A percentile compares a stretch with the other conserved stretches of the same genome.
Conservation (phyloP, 1,140 invertebrate species). For the Latrodectus geometricus region DNA sequence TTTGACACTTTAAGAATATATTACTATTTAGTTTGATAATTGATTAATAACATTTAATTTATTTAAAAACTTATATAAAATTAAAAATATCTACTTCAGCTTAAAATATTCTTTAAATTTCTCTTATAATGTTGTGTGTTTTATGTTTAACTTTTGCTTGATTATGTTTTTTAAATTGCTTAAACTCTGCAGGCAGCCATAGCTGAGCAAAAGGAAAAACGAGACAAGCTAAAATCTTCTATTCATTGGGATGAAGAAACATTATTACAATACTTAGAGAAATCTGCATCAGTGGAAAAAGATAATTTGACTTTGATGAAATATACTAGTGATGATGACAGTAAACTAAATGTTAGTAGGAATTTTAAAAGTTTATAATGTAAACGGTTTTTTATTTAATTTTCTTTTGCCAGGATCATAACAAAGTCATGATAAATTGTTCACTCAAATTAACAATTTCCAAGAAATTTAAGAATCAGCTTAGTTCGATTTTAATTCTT, state of each 20-base stretch:
- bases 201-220: constrained; percentile 23
- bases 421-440: too few species aligned
- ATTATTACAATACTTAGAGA: constrained; percentile 33
- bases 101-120: too few species aligned
- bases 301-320: constrained; percentile 43
- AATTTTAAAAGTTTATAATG: not conserved
- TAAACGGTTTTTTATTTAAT: not conserved
- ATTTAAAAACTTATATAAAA: too few species aligned
- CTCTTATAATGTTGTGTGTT: too few species aligned
- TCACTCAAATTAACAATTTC: too few species aligned
- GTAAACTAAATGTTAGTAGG: constrained; percentile 39
- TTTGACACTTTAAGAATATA: too few species aligned
- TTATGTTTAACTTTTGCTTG: too few species aligned
- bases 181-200: constrained; percentile 24
- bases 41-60: too few species aligned
- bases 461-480: too few species aligned
- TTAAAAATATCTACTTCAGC: too few species aligned
- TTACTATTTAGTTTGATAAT: too few species aligned
- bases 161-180: not conserved
- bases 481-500: too few species aligned
- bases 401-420: not conserved
- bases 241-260: constrained; percentile 43
- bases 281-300: constrained; percentile 42
- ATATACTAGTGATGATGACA: constrained; percentile 53
- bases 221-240: constrained; percentile 18